These are phyloP conservation scores for Tipula helvola DNA, from an alignment of 2,888 invertebrate species.

Conservation along the genomic window DNA sequence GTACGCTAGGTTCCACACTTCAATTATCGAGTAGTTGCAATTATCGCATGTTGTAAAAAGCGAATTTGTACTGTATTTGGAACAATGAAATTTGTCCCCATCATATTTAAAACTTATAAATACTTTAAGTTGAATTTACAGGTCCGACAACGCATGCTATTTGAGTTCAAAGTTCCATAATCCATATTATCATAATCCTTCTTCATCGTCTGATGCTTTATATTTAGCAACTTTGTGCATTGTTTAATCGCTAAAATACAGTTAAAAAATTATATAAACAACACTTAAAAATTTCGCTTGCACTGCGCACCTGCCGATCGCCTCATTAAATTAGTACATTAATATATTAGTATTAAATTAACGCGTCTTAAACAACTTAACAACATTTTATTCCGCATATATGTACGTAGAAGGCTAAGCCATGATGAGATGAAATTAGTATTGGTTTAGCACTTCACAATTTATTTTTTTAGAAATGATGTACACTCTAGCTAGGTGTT, in stretches of 20 bases:
- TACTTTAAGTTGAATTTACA: too few relatives aligned
- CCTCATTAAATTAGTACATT: not conserved
- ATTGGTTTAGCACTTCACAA: not conserved
- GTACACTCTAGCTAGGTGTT: not conserved
- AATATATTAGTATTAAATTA: not conserved
- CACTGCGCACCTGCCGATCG: not conserved
- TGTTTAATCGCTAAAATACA: not conserved
- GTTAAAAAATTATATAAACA: not conserved
- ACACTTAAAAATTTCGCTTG: not conserved
- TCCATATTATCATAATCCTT: too few relatives aligned
- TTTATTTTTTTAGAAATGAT: not conserved
- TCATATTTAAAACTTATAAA: too few relatives aligned
- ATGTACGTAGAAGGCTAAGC: not conserved
- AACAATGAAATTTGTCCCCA: too few relatives aligned
- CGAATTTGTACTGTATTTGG: too few relatives aligned
- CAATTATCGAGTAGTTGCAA: too few relatives aligned
- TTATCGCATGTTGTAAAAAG: too few relatives aligned
- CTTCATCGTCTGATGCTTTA: too few relatives aligned
- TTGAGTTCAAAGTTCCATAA: too few relatives aligned
- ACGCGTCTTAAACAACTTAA: not conserved
- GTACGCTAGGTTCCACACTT: too few relatives aligned
- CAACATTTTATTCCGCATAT: not conserved
- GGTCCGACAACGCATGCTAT: too few relatives aligned
- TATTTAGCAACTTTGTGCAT: too few relatives aligned
- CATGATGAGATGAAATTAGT: not conserved